Evolutionary conservation across 2,797 vertebrate species (phyloP), one percentile per base, ranked within the genome.

Genomic region (Furcifer pardalis): DNA sequence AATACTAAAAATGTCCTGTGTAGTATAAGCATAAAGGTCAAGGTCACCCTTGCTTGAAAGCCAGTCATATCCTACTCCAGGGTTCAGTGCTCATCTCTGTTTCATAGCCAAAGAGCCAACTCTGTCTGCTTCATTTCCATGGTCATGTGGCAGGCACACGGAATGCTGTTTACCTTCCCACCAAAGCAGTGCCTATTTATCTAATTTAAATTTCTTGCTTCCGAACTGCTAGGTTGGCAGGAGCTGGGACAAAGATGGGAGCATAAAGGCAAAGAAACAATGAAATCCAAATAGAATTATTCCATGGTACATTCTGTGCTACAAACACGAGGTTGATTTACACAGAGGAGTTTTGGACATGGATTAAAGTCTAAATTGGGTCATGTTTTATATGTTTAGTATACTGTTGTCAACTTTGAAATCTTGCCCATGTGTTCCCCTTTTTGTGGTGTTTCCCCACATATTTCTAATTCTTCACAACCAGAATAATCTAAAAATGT

Each of bases 321-420:
- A 8, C 86, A 84, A 79, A 77, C 68, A 0, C 80, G 78, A 84
- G 78, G 66, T 15, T 17, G 81, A 0, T 40, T 56, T 85, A 87
- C 66, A 71, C 13, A 7, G 40, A 0, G 77, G 5, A 60, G 63
- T 46, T 78, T 84, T 76, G 40, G 75, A 8, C 56, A 32, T n/a
- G 3, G 83, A 88, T 81, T 0, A 0, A 87, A 83, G 60, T 1
- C 9, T 30, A 23, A 80, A 89, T 40, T 7, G 5, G 56, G 88
- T 27, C 21, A 42, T 19, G 10, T 8, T 77, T 60, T 5, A 27
- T n/a, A 78, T 78, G 60, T 21, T 63, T 9, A 44, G 30, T 62
- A 46, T 30, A 32, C 30, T 44, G 59, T 78, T 25, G 7, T 78
- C 37, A 77, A 2, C 71, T 13, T 15, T 30, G 42, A 77, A 62